These are phyloP conservation scores for Acipenser transmontanus DNA, from an alignment of 2,797 vertebrate genomes.

Conservation along the genomic window DNA sequence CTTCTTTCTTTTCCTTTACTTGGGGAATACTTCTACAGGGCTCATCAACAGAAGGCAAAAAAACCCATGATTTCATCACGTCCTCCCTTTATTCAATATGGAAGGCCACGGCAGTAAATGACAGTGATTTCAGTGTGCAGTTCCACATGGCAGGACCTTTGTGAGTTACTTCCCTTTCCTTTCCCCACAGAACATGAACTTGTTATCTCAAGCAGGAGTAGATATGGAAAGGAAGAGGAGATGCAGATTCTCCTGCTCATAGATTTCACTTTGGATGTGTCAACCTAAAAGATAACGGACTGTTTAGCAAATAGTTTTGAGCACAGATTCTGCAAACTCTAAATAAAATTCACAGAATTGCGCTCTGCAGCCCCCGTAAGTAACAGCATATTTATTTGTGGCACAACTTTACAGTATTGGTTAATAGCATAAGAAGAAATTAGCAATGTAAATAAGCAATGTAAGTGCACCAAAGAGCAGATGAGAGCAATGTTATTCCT, in stretches of 20 bases:
- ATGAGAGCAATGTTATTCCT: slow-evolving; percentile 52
- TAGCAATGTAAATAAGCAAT: slow-evolving; percentile 36
- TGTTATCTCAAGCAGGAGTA: neutral
- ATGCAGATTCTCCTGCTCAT: slow-evolving; percentile 34
- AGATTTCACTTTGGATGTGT: slow-evolving; percentile 39
- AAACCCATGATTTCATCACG: too few species aligned
- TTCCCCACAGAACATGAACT: neutral
- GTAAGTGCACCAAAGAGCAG: slow-evolving; percentile 59
- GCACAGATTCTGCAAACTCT: slow-evolving; percentile 49
- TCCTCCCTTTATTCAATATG: too few species aligned
- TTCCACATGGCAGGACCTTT: neutral
- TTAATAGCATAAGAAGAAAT: slow-evolving; percentile 45
- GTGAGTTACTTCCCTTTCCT: neutral
- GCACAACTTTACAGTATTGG: slow-evolving; percentile 55
- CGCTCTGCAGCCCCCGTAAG: slow-evolving; percentile 35
- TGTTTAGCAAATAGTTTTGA: slow-evolving; percentile 44
- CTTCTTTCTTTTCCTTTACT: too few species aligned
- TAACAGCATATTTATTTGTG: slow-evolving; percentile 44
- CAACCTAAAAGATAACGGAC: slow-evolving; percentile 39
- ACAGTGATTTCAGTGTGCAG: too few species aligned
- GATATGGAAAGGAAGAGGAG: slow-evolving; percentile 25
- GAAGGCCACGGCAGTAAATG: too few species aligned
- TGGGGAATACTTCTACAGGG: too few species aligned
- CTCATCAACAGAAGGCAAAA: too few species aligned
- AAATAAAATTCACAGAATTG: slow-evolving; percentile 40